phyloP scores from a whole-genome alignment of 2,113 vertebrate species.

The Pollimyrus isidori region DNA sequence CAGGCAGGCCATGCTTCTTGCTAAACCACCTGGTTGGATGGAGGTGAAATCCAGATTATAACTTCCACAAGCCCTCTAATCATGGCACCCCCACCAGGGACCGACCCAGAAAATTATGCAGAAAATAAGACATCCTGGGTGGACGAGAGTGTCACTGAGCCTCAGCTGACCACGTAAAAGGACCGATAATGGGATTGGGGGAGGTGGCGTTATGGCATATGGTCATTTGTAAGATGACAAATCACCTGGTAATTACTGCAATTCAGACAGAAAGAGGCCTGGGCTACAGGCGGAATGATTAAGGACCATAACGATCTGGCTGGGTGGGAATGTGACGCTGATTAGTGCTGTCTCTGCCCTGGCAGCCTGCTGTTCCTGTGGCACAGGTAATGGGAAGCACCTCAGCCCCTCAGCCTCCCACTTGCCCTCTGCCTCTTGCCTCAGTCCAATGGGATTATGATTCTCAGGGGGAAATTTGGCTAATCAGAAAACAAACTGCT shows the following conservation, averaged over 20 bases:
- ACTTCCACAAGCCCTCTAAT: not conserved
- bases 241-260: not conserved
- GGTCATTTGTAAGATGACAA: not conserved
- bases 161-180: not conserved
- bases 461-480: not conserved
- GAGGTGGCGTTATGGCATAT: not conserved
- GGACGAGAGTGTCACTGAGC: not conserved
- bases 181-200: not conserved
- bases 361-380: not conserved
- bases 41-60: not conserved
- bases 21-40: not conserved
- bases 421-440: not conserved
- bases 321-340: not conserved
- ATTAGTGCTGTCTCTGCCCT: not conserved
- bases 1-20: not conserved
- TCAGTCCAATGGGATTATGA: not conserved
- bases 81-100: not conserved
- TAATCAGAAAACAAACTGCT: not conserved
- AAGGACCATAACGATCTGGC: not conserved
- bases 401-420: not conserved
- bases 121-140: not conserved
- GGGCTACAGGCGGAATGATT: not conserved
- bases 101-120: not conserved
- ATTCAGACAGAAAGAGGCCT: not conserved
- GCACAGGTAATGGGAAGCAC: not conserved